These are phyloP conservation scores for Acleris literana DNA, from an alignment of 2,888 invertebrate species.

Conservation along the genomic window DNA sequence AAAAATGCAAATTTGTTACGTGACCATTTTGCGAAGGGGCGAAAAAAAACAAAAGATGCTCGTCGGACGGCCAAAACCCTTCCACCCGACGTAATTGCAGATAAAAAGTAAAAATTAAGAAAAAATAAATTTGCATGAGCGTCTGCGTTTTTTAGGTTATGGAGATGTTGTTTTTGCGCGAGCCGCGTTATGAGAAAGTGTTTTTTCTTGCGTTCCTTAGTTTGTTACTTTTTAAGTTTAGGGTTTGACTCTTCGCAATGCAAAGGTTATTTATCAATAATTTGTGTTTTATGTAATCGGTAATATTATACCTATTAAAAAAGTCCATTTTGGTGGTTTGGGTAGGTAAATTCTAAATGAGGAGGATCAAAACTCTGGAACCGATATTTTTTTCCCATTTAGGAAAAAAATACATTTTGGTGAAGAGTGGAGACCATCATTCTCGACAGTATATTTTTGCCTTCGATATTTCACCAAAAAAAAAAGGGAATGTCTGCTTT, in stretches of 20 bases:
- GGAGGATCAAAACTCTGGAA: too few relatives aligned
- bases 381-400: neutral
- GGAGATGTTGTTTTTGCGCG: constrained; percentile 57
- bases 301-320: too few relatives aligned
- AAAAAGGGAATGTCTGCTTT: too few relatives aligned
- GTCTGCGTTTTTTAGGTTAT: constrained; percentile 63
- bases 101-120: constrained; percentile 70
- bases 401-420: neutral
- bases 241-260: constrained; percentile 19
- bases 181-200: constrained; percentile 66
- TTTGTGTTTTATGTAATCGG: too few relatives aligned
- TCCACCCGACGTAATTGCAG: constrained; percentile 68
- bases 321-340: too few relatives aligned
- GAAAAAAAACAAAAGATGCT: constrained; percentile 72
- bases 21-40: constrained; percentile 80
- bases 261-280: too few relatives aligned
- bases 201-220: constrained; percentile 72
- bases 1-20: constrained; percentile 78
- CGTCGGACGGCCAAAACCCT: constrained; percentile 71
- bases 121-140: constrained; percentile 76
- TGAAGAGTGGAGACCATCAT: too few relatives aligned
- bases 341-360: too few relatives aligned
- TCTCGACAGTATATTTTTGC: too few relatives aligned
- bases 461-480: too few relatives aligned
- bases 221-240: constrained; percentile 39